Evolutionary conservation across 2,113 vertebrate species (phyloP).

Genomic region (Notothenia rossii): DNA sequence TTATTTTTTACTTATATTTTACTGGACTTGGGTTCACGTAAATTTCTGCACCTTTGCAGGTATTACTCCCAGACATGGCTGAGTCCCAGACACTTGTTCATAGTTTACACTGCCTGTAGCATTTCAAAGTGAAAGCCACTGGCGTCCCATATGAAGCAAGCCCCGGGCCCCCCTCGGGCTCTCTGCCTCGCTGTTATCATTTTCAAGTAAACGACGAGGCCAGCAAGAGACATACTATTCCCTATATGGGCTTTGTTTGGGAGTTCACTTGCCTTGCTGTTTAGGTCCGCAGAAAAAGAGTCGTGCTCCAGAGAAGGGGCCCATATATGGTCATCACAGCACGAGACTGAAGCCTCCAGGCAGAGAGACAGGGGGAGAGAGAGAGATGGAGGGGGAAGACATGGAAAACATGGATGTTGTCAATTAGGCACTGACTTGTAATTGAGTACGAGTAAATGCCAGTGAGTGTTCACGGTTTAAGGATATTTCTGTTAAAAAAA

Average conservation of each 20-base stretch:
- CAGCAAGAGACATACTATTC: conserved; percentile 87
- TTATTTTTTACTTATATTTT: not conserved
- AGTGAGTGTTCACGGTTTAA: conserved; percentile 12
- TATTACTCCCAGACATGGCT: not conserved
- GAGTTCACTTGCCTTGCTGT: conserved; percentile 91
- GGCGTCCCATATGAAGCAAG: conserved; percentile 59
- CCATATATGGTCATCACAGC: conserved; percentile 94
- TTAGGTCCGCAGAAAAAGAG: conserved; percentile 83
- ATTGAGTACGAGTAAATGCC: conserved; percentile 18
- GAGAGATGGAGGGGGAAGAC: conserved; percentile 29
- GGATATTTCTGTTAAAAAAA: conserved; percentile 25
- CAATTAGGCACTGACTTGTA: conserved; percentile 46
- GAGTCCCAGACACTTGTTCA: conserved; percentile 21
- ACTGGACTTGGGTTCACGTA: not conserved
- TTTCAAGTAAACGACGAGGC: conserved; percentile 82
- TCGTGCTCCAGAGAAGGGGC: conserved; percentile 87
- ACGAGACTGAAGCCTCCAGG: conserved; percentile 72
- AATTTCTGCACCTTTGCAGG: conserved; percentile 11
- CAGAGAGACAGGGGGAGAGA: conserved; percentile 35
- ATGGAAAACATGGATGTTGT: conserved; percentile 52
- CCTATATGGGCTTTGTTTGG: conserved; percentile 99
- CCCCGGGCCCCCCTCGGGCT: conserved; percentile 44
- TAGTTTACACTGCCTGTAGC: conserved; percentile 17
- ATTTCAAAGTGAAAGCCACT: conserved; percentile 51
- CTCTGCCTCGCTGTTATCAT: conserved; percentile 83